Evolutionary conservation across 2,797 vertebrate genomes (phyloP).

Genomic region (Acanthiza pusilla): DNA sequence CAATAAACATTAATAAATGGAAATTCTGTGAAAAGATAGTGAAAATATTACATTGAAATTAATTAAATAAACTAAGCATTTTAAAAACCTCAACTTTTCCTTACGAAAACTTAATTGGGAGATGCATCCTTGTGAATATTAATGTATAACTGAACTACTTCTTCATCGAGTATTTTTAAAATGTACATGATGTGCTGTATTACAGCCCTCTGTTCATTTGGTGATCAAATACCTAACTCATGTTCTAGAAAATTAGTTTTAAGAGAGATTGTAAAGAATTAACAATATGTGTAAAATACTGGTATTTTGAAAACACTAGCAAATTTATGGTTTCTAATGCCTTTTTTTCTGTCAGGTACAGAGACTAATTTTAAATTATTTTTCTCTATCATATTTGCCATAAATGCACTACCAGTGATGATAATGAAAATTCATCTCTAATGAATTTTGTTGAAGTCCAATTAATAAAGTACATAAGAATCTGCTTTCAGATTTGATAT

Average conservation of each 20-base stretch:
- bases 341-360: background rate
- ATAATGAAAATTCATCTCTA: background rate
- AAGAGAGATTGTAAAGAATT: background rate
- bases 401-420: background rate
- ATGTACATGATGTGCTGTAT: background rate
- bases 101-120: background rate
- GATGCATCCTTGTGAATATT: background rate
- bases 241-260: background rate
- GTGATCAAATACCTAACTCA: background rate
- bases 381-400: background rate
- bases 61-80: background rate
- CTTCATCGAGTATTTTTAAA: background rate
- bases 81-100: background rate
- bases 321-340: background rate
- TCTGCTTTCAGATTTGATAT: background rate
- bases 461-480: background rate
- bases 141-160: background rate
- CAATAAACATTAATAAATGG: background rate
- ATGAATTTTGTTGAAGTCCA: background rate
- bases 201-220: background rate
- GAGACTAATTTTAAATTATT: background rate
- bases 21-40: background rate
- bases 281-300: background rate
- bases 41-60: background rate
- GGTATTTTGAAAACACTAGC: background rate